Conservation (phyloP, 1,140 invertebrate genomes). For the Lerema accius region DNA sequence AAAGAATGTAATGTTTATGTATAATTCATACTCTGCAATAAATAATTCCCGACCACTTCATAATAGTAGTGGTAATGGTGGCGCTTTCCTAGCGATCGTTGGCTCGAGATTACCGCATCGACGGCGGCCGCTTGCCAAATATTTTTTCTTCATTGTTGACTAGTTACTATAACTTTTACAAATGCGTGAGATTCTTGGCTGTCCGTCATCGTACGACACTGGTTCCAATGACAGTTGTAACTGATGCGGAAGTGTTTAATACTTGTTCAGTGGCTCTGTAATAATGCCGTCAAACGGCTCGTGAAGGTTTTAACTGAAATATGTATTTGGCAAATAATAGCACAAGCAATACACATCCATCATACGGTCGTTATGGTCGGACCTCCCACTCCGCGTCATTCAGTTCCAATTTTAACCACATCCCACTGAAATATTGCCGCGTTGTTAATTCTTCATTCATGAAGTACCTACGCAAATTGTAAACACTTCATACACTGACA, state of each 20-base stretch:
- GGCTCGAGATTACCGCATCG: constrained; percentile 52
- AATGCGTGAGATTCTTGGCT: constrained; percentile 55
- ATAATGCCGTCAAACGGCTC: constrained; percentile 10
- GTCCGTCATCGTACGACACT: constrained; percentile 51
- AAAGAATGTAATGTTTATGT: constrained; percentile 36
- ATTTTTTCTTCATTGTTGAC: constrained; percentile 67
- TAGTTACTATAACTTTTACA: constrained; percentile 48
- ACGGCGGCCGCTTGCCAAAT: constrained; percentile 62
- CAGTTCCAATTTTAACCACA: constrained; percentile 64
- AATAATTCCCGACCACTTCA: constrained; percentile 53
- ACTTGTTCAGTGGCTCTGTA: constrained; percentile 21
- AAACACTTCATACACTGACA: constrained; percentile 8
- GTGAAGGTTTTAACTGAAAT: constrained; percentile 35
- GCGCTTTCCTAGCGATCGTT: constrained; percentile 54
- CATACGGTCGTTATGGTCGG: constrained; percentile 53
- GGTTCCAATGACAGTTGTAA: constrained; percentile 42
- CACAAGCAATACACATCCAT: constrained; percentile 46
- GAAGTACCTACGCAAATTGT: constrained; percentile 17
- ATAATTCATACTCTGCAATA: constrained; percentile 55
- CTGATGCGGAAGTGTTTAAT: constrained; percentile 48
- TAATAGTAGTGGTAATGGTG: constrained; percentile 52
- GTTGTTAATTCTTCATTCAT: constrained; percentile 61
- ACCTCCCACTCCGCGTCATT: constrained; percentile 58
- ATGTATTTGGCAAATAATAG: constrained; percentile 49
- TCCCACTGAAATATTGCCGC: constrained; percentile 59